Conservation (phyloP, 2,888 invertebrate genomes). For the Omphaloscelis lunosa region DNA sequence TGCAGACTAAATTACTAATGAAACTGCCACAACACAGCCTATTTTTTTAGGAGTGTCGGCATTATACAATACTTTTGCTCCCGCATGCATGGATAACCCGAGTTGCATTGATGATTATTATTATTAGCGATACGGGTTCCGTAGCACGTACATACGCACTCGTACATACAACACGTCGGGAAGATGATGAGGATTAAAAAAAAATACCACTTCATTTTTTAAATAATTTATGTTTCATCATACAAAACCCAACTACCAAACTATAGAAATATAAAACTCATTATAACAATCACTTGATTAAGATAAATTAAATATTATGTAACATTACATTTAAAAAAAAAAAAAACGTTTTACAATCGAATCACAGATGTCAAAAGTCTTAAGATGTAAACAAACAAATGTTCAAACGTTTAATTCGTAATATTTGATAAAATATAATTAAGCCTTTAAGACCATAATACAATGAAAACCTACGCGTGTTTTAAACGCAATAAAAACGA, state of each 20-base stretch:
- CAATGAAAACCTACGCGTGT: conserved; percentile 17
- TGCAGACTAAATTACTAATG: neutral
- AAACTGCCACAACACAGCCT: too few species aligned
- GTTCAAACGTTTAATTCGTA: conserved; percentile 25
- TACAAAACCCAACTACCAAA: conserved; percentile 65
- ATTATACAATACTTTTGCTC: neutral
- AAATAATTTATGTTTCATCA: conserved; percentile 59
- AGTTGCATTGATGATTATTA: neutral
- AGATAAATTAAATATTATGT: conserved; percentile 45
- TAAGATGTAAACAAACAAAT: conserved; percentile 29
- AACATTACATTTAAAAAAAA: conserved; percentile 36
- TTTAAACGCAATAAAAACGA: conserved; percentile 35
- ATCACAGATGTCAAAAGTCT: conserved; percentile 65
- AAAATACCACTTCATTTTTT: conserved; percentile 29
- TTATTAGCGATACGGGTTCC: neutral
- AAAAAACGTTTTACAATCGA: conserved; percentile 54
- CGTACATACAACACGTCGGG: neutral
- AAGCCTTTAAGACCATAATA: conserved; percentile 35
- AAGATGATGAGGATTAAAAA: neutral
- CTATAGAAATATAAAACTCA: conserved; percentile 59
- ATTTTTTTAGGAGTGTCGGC: neutral
- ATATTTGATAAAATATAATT: conserved; percentile 29
- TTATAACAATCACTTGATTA: conserved; percentile 48
- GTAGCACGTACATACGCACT: too few species aligned
- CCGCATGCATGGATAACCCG: neutral